Percentiles rank a stretch among this genome's conserved stretches.
Conservation (phyloP, 2,113 vertebrate genomes). For the Pygoscelis adeliae region DNA sequence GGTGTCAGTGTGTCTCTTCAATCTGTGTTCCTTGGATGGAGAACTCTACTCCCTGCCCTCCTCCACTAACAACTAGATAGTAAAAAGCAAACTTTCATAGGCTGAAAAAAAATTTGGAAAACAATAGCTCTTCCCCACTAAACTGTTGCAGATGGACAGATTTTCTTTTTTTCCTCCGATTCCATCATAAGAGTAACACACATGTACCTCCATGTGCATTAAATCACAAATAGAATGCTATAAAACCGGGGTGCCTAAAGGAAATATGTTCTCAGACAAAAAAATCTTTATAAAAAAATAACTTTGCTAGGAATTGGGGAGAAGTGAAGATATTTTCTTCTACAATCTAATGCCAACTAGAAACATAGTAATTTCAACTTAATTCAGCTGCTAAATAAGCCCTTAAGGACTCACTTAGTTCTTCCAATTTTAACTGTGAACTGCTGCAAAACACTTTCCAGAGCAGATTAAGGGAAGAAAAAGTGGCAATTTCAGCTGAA, state of each 20-base stretch:
- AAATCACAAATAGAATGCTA: neutral
- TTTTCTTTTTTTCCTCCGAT: neutral
- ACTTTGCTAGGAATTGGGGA: neutral
- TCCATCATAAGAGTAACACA: conserved; percentile 3
- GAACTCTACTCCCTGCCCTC: neutral
- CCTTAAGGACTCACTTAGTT: neutral
- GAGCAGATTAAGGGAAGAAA: conserved; percentile 19
- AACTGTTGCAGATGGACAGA: conserved; percentile 33
- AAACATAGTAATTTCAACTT: conserved; percentile 29
- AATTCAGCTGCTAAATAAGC: neutral
- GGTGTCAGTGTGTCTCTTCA: neutral
- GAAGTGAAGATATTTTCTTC: conserved; percentile 17
- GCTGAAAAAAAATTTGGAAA: conserved; percentile 20
- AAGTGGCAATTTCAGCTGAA: neutral
- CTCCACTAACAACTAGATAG: conserved; percentile 8
- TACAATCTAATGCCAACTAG: neutral
- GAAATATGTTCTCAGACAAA: conserved; percentile 31
- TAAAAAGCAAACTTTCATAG: conserved; percentile 22
- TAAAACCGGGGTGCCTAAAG: neutral
- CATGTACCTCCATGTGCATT: conserved; percentile 18
- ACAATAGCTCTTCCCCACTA: conserved; percentile 33
- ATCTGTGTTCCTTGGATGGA: neutral
- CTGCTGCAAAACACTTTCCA: neutral
- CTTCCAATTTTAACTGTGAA: conserved; percentile 8
- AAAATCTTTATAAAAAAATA: conserved; percentile 8